Evolutionary conservation across 2,113 vertebrate genomes (phyloP).

Genomic region (Ellobius talpinus): DNA sequence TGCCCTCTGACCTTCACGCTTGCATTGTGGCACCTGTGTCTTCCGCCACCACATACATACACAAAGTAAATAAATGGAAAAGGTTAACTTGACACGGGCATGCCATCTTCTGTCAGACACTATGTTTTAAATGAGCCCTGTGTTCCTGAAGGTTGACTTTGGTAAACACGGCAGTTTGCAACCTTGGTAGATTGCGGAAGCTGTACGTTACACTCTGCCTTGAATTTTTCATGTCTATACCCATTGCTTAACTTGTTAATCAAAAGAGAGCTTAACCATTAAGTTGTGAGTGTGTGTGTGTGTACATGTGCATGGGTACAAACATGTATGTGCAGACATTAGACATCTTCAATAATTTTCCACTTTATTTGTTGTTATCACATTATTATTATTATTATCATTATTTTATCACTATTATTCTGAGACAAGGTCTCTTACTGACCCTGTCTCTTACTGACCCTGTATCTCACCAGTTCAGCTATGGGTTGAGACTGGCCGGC

Average conservation of each 20-base stretch:
- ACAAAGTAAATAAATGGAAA: neutral
- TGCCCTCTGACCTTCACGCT: neutral
- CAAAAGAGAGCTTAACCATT: neutral
- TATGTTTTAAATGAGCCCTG: neutral
- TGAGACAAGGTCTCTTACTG: neutral
- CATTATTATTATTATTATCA: neutral
- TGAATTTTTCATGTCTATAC: neutral
- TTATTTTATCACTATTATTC: neutral
- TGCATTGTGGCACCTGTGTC: neutral
- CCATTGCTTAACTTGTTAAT: neutral
- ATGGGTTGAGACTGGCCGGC: neutral
- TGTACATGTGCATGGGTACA: neutral
- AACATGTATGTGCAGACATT: neutral
- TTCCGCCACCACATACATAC: neutral
- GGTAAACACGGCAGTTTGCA: accelerated
- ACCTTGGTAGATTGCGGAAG: neutral
- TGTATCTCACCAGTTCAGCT: neutral
- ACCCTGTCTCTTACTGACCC: neutral
- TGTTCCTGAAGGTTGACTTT: neutral
- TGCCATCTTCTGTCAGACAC: neutral
- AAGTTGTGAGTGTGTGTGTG: too few relatives aligned
- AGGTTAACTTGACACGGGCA: too few relatives aligned
- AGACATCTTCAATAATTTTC: neutral
- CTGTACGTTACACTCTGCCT: neutral
- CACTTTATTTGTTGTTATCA: too few relatives aligned